phyloP scores from a whole-genome alignment of 2,113 vertebrate genomes.

The Ageneiosus marmoratus region DNA sequence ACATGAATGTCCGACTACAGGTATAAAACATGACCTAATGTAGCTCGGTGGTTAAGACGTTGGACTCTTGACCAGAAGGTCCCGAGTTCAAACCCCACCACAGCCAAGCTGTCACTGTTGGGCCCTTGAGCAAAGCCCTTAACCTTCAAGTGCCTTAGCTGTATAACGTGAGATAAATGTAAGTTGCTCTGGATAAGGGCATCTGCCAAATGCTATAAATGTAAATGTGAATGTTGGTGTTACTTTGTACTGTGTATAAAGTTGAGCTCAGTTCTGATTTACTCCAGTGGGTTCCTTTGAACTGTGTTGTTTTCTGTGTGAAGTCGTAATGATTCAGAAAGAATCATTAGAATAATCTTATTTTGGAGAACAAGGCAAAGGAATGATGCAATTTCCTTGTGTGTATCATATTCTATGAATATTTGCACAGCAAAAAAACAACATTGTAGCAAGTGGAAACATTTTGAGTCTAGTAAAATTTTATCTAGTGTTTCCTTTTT shows the following conservation, averaged over 20 bases:
- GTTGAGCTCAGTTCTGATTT: neutral
- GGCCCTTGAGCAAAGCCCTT: too few relatives aligned
- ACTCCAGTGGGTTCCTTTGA: neutral
- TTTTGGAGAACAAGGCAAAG: neutral
- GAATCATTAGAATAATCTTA: neutral
- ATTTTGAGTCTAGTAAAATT: too few relatives aligned
- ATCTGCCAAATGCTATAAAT: too few relatives aligned
- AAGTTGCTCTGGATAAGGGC: too few relatives aligned
- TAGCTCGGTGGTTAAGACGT: too few relatives aligned
- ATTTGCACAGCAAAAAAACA: neutral
- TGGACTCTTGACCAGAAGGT: too few relatives aligned
- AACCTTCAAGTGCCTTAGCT: too few relatives aligned
- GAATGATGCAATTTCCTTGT: neutral
- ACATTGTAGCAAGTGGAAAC: too few relatives aligned
- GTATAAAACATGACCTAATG: neutral
- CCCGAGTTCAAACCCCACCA: too few relatives aligned
- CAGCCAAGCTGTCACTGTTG: too few relatives aligned
- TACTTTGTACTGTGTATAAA: neutral
- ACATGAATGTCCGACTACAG: neutral
- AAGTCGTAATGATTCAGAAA: neutral
- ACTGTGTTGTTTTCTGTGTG: neutral
- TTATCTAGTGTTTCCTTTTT: too few relatives aligned
- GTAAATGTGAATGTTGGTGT: neutral
- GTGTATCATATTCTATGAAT: constrained; percentile 2
- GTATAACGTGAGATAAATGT: too few relatives aligned